Evolutionary conservation across 2,888 invertebrate genomes (phyloP), one percentile per base, ranked within the genome.

Genomic region (Pegoplata infirma): DNA sequence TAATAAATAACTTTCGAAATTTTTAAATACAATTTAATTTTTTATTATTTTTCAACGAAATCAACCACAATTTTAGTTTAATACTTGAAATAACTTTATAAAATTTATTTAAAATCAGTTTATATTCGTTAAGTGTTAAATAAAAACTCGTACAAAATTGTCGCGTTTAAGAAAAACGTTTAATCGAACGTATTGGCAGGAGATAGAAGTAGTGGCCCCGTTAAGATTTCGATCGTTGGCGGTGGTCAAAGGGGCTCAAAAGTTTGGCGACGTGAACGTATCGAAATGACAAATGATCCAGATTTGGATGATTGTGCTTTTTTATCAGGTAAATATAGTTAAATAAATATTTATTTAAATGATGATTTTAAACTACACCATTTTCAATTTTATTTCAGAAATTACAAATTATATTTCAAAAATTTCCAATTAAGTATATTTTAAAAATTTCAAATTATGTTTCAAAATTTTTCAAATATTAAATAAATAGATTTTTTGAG

Each of bases 291-390:
- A 90, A 88, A 88, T 85, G 96, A 97, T 88, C 96, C 95, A 89
- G 97, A 97, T 91, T 93, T 97, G 88, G 97, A 97, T 89, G 97
- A 97, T 91, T 96, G 96, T 86, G 96, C 97, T 81, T 97, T 97
- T 91, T 91, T 97, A 90, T 96, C 96, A 91, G 96, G 96, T 95
- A 87, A 68, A 73, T 25, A 40, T n/a, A 32, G n/a, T n/a, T n/a
- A n/a, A n/a, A n/a, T n/a, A n/a, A n/a, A n/a, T n/a, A n/a, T n/a
- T n/a, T n/a, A n/a, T n/a, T n/a, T n/a, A n/a, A n/a, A n/a, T n/a
- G n/a, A n/a, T n/a, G n/a, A n/a, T n/a, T n/a, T n/a, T n/a, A n/a
- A n/a, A n/a, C n/a, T n/a, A n/a, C n/a, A n/a, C n/a, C n/a, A n/a
- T n/a, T n/a, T n/a, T n/a, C n/a, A n/a, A n/a, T n/a, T n/a, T n/a